Conservation (phyloP, 2,888 invertebrate species). For the Oxytorus armatus region DNA sequence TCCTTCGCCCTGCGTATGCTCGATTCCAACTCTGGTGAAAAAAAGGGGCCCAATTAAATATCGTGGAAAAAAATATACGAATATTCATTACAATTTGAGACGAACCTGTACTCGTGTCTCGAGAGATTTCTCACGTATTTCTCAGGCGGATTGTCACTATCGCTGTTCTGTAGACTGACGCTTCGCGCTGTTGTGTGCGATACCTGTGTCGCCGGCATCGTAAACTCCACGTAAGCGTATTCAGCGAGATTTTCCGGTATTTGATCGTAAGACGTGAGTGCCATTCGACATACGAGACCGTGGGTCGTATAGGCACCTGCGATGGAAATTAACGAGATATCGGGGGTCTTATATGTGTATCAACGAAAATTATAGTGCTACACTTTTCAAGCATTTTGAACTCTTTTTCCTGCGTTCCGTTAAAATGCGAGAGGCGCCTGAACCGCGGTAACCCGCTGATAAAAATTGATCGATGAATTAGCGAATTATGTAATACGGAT, state of each 20-base stretch:
- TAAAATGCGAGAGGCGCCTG: too few relatives aligned
- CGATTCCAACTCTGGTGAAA: conserved; percentile 92
- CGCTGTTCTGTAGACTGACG: conserved; percentile 94
- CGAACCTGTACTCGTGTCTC: conserved; percentile 95
- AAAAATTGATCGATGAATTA: too few relatives aligned
- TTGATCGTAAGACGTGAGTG: conserved; percentile 98
- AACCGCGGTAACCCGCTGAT: too few relatives aligned
- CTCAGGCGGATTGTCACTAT: conserved; percentile 96
- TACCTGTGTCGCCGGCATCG: conserved; percentile 98
- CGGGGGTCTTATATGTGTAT: neutral
- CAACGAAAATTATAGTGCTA: too few relatives aligned
- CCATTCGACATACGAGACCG: conserved; percentile 96
- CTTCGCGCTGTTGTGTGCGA: conserved; percentile 98
- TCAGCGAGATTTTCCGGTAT: conserved; percentile 96
- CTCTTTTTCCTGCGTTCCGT: neutral
- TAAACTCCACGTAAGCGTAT: conserved; percentile 97
- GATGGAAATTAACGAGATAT: neutral
- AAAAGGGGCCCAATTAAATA: neutral
- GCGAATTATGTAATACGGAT: too few relatives aligned
- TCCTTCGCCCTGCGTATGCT: conserved; percentile 91
- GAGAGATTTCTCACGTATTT: conserved; percentile 99
- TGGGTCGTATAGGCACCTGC: conserved; percentile 99
- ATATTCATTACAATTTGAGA: neutral
- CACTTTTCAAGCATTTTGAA: neutral
- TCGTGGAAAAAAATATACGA: too few relatives aligned